phyloP scores from a whole-genome alignment of 2,888 invertebrate species.

The Torymus auratus region DNA sequence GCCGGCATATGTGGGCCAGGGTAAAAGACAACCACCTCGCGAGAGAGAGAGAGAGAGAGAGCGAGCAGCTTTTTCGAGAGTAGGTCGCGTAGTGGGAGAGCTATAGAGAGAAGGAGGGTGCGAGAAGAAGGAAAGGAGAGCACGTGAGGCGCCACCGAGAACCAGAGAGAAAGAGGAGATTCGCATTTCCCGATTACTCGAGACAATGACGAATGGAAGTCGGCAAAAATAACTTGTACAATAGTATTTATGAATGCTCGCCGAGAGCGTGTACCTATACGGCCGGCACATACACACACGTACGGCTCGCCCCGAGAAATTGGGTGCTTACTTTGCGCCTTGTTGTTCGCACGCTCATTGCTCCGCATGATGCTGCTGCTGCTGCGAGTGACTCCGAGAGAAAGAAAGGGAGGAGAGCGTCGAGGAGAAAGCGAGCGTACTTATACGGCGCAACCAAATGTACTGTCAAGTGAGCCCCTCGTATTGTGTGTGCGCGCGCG shows the following conservation, averaged over 20 bases:
- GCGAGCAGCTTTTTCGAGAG: slow-evolving; percentile 43
- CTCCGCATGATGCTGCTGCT: too few species aligned
- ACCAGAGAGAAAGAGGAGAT: slow-evolving; percentile 16
- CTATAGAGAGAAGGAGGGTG: not conserved
- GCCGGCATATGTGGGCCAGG: slow-evolving; percentile 49
- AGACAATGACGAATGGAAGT: slow-evolving; percentile 50
- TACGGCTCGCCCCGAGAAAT: slow-evolving; percentile 19
- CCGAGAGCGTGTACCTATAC: slow-evolving; percentile 8
- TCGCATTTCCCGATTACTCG: slow-evolving; percentile 54
- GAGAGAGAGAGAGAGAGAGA: too few species aligned
- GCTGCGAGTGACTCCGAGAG: too few species aligned
- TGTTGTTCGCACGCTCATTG: not conserved
- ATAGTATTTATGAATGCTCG: slow-evolving; percentile 42
- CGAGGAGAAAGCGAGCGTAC: too few species aligned
- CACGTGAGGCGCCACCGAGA: not conserved
- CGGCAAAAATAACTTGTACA: slow-evolving; percentile 48
- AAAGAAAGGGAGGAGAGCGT: too few species aligned
- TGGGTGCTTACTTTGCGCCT: slow-evolving; percentile 24
- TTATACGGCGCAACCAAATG: not conserved
- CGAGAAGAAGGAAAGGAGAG: too few species aligned
- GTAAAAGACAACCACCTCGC: slow-evolving; percentile 41
- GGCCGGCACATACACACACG: too few species aligned
- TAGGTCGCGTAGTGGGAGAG: slow-evolving; percentile 13
- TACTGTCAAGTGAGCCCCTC: slow-evolving; percentile 20
- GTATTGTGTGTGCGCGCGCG: not conserved